Evolutionary conservation across 2,888 invertebrate species (phyloP).

Genomic region (Melieria picta): DNA sequence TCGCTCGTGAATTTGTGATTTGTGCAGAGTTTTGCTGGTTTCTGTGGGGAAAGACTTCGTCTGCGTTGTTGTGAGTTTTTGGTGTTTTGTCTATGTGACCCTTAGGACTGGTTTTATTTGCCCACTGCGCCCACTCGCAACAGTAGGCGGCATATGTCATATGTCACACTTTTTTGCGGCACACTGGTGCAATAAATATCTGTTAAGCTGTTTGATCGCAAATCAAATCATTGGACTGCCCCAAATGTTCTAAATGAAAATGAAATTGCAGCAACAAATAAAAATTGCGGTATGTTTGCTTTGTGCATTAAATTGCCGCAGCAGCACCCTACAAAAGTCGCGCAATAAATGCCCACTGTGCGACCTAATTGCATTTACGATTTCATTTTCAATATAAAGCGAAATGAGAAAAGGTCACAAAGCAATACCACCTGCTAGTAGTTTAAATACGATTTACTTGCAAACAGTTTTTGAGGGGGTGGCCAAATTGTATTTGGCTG

Average conservation of each 20-base stretch:
- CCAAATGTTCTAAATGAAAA: constrained; percentile 38
- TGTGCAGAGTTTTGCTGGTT: neutral
- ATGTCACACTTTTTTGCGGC: constrained; percentile 36
- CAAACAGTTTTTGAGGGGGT: neutral
- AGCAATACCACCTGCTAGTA: constrained; percentile 9
- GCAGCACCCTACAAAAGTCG: neutral
- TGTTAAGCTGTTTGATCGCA: constrained; percentile 38
- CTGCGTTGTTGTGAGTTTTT: neutral
- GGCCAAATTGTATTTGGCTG: neutral
- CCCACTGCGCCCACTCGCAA: neutral
- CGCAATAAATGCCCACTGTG: constrained; percentile 40
- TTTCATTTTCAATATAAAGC: neutral
- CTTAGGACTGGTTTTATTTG: constrained; percentile 12
- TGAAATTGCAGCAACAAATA: constrained; percentile 53
- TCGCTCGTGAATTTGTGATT: neutral
- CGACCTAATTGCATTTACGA: constrained; percentile 49
- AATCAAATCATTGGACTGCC: constrained; percentile 33
- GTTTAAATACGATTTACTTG: neutral
- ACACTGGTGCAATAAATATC: constrained; percentile 45
- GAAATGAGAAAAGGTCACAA: neutral
- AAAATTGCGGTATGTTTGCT: constrained; percentile 38
- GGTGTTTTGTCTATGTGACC: constrained; percentile 16
- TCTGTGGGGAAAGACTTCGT: neutral
- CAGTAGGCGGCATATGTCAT: constrained; percentile 45
- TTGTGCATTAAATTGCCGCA: constrained; percentile 11